Evolutionary conservation across 2,888 invertebrate species (phyloP).

Genomic region (Disparrhopalites patrizii): DNA sequence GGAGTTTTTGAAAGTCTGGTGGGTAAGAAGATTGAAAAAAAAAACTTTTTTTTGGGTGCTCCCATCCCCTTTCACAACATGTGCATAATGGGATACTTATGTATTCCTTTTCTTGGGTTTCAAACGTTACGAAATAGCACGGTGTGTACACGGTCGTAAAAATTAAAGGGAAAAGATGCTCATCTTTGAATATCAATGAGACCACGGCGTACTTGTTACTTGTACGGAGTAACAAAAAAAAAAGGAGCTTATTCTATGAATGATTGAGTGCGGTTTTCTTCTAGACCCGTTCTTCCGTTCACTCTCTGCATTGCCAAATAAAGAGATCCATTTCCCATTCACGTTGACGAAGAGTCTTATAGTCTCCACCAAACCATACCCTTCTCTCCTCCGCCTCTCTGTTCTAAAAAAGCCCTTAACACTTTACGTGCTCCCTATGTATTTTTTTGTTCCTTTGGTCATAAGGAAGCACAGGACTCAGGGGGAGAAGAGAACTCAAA

Average conservation of each 20-base stretch:
- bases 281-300: conserved; percentile 14
- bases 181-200: conserved; percentile 33
- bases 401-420: too few relatives aligned
- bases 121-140: conserved; percentile 8
- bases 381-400: neutral
- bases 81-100: too few relatives aligned
- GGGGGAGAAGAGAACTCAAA: neutral
- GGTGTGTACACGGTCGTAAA: conserved; percentile 16
- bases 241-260: conserved; percentile 17
- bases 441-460: too few relatives aligned
- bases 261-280: conserved; percentile 22
- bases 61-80: too few relatives aligned
- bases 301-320: conserved; percentile 27
- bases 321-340: conserved; percentile 20
- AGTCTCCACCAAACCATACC: neutral
- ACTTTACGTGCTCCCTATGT: too few relatives aligned
- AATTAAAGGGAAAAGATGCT: conserved; percentile 33
- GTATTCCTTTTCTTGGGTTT: conserved; percentile 10
- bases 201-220: conserved; percentile 2
- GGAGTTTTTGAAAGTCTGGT: too few relatives aligned
- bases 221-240: conserved; percentile 14
- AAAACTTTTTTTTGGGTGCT: conserved; percentile 31
- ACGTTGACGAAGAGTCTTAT: neutral
- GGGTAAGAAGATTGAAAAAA: too few relatives aligned
- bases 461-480: too few relatives aligned